Evolutionary conservation across 2,113 vertebrate genomes (phyloP), one percentile per base, ranked within the genome.

Genomic region (Chroicocephalus ridibundus): DNA sequence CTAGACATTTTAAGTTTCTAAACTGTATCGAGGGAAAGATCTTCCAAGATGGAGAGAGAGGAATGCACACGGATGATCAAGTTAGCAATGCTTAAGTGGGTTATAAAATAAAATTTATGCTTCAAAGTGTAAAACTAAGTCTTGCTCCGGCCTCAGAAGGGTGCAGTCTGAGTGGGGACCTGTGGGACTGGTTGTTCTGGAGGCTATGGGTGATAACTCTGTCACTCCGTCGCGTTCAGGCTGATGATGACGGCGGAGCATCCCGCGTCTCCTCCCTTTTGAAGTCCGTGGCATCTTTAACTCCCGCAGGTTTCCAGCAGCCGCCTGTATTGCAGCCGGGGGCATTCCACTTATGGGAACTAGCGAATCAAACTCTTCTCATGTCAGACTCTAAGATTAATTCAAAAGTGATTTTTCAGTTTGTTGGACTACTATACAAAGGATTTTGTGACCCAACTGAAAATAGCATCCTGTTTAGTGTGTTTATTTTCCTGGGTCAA

Each of bases 391-490:
- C 31, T n/a, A 76, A 96, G 90, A 97, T 95, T 65, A 91, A 95
- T 94, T 95, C 34, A 68, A 18, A 95, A 83, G 52, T 65, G 49
- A 77, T 85, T 94, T 96, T 90, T 91, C 82, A 65, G 44, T 86
- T 82, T 80, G 71, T 62, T 94, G 86, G 69, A 82, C 46, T 88
- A 82, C 78, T 84, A 10, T 27, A 86, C 21, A 21, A 80, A 91
- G 46, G 44, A 70, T 90, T 95, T 82, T 82, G 54, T 65, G 82
- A 74, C 68, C 46, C 44, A 52, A 89, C 95, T 95, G 92, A 93
- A 97, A 97, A 97, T 89, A 97, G 80, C 93, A 95, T 93, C 83
- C 46, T 94, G 82, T 82, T 91, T 54, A 82, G n/a, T 32, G n/a
- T 96, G 70, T 96, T 97, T 97, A 86, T 94, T 90, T 95, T 82